Conservation (phyloP, 2,888 invertebrate species). For the Aproaerema taeniolella region DNA sequence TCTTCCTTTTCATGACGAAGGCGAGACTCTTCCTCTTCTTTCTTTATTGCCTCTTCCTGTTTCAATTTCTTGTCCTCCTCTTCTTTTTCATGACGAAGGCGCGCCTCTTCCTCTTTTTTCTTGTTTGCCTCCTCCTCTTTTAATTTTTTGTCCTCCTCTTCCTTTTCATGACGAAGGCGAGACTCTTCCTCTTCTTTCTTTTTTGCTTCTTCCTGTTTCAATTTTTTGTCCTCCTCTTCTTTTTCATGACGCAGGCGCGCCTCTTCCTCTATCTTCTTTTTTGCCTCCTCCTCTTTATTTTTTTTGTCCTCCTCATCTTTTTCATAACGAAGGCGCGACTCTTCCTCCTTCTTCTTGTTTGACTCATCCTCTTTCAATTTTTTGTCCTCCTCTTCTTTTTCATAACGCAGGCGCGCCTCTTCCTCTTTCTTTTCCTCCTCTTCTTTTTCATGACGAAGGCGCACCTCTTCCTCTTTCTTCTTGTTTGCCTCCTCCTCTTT, state of each 20-base stretch:
- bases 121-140: slow-evolving; percentile 14
- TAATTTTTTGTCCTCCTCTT: slow-evolving; percentile 21
- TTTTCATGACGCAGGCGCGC: slow-evolving; percentile 14
- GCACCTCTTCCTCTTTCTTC: slow-evolving; percentile 17
- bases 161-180: slow-evolving; percentile 11
- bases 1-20: slow-evolving; percentile 3
- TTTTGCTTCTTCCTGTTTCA: slow-evolving; percentile 18
- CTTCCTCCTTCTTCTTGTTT: slow-evolving; percentile 17
- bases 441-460: slow-evolving; percentile 13
- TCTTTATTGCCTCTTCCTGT: not conserved
- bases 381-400: slow-evolving; percentile 1
- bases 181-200: slow-evolving; percentile 4
- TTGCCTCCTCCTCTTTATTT: slow-evolving; percentile 12
- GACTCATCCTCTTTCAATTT: slow-evolving; percentile 1
- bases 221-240: slow-evolving; percentile 2
- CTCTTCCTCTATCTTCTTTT: slow-evolving; percentile 16
- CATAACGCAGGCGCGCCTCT: not conserved
- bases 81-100: no score
- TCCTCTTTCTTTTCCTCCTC: slow-evolving; percentile 5
- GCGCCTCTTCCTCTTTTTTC: slow-evolving; percentile 8
- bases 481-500: slow-evolving; percentile 3
- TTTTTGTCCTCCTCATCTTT: slow-evolving; percentile 10
- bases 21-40: slow-evolving; percentile 4
- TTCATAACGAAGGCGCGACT: slow-evolving; percentile 14
- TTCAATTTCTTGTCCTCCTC: not conserved